A percentile compares a stretch with the other conserved stretches of the same genome.
Evolutionary conservation across 2,888 invertebrate genomes (phyloP).

Genomic region (Cerceris rybyensis): DNA sequence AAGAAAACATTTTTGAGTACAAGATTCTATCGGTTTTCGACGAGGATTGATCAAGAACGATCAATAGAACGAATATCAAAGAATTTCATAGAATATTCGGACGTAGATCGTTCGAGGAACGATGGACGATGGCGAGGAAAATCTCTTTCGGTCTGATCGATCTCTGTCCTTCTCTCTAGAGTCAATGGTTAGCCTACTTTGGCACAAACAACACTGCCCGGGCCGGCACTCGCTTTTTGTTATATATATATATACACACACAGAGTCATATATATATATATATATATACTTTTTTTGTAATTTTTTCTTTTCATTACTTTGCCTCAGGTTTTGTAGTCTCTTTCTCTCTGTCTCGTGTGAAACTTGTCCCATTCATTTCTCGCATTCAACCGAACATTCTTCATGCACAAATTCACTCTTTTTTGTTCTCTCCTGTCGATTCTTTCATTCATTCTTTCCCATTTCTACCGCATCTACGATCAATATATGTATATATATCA

Average conservation of each 20-base stretch:
- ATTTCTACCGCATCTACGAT: constrained; percentile 46
- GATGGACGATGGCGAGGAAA: constrained; percentile 13
- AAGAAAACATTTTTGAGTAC: no score
- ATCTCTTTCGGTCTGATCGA: constrained; percentile 10
- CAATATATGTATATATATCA: constrained; percentile 75
- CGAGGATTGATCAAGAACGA: not conserved
- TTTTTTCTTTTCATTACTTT: constrained; percentile 39
- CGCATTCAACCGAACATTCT: constrained; percentile 12
- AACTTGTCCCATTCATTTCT: constrained; percentile 3
- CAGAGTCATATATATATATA: constrained; percentile 11
- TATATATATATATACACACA: constrained; percentile 36
- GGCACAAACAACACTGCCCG: constrained; percentile 78
- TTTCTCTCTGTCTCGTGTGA: constrained; percentile 32
- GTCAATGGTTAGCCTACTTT: constrained; percentile 77
- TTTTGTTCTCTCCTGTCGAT: constrained; percentile 40
- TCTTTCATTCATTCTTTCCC: constrained; percentile 36
- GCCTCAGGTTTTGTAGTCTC: constrained; percentile 44
- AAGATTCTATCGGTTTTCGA: no score
- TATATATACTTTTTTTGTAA: constrained; percentile 46
- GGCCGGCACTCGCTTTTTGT: constrained; percentile 80
- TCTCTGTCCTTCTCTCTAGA: constrained; percentile 24
- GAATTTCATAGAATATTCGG: not conserved
- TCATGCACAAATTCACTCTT: constrained; percentile 13
- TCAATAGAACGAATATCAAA: not conserved
- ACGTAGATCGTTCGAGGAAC: not conserved